Percentiles rank a stretch among this genome's conserved stretches.
These are phyloP conservation scores for Prionailurus bengalensis DNA, from an alignment of 2,113 vertebrate genomes.

Conservation along the genomic window DNA sequence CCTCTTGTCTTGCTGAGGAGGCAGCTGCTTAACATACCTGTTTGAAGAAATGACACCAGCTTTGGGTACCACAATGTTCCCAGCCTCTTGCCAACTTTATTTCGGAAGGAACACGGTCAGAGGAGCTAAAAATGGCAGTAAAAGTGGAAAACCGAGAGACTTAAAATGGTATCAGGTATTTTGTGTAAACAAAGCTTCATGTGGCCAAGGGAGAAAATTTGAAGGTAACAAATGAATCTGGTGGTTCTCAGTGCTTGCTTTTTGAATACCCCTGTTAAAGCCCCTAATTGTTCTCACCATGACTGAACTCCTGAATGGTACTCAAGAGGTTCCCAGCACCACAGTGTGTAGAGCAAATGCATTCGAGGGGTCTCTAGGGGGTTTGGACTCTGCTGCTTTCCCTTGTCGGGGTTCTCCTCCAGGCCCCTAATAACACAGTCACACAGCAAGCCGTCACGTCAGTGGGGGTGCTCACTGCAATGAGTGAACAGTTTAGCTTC, in stretches of 20 bases:
- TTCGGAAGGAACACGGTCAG: constrained; percentile 30
- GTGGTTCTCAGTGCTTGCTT: constrained; percentile 49
- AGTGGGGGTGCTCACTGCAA: constrained; percentile 9
- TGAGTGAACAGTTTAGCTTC: constrained; percentile 45
- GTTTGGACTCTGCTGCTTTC: constrained; percentile 61
- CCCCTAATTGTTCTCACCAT: constrained; percentile 75
- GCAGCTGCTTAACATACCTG: not conserved
- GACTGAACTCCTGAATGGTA: constrained; percentile 69
- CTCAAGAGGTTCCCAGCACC: constrained; percentile 67
- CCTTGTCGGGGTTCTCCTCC: constrained; percentile 63
- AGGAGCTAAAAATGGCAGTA: constrained; percentile 57
- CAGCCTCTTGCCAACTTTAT: constrained; percentile 49
- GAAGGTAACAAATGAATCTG: constrained; percentile 75
- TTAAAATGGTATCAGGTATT: constrained; percentile 64
- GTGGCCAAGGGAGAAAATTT: constrained; percentile 73
- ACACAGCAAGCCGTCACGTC: constrained; percentile 11
- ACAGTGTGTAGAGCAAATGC: constrained; percentile 53
- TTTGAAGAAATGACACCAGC: constrained; percentile 11
- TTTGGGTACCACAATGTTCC: not conserved
- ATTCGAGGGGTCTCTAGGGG: constrained; percentile 46
- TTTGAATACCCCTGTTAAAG: constrained; percentile 70
- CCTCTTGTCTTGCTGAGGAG: not conserved
- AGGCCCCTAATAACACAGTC: constrained; percentile 62
- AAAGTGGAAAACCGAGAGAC: constrained; percentile 57
- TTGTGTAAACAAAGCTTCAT: constrained; percentile 71